Base-by-base conservation (phyloP, 1,140 invertebrate species). In the Phymastichus coffea region DNA sequence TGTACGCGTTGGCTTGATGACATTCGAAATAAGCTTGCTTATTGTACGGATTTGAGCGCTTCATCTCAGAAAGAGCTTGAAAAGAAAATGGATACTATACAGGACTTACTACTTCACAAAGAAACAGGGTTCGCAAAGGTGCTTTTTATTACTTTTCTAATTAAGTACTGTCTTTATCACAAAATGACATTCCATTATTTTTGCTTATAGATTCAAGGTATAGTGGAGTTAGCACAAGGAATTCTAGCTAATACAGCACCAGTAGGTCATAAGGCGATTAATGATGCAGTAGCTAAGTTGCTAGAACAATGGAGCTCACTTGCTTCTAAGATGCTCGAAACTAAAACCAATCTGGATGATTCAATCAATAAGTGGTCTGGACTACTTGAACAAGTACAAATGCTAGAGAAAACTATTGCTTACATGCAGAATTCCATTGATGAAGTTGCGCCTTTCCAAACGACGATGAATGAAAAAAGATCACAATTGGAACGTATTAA, bases 171-270 rank as follows among this genome's bases (percentile, higher is more conserved):
- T 52, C 22, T 49, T 25, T 12, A 33, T 7, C 28, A 12, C 28
- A 33, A 7, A 33, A n/a, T n/a, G n/a, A n/a, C n/a, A n/a, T 46
- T 30, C 47, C 19, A 54, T 43, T 41, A 33, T 23, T 47, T 33
- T 43, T 41, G 22, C 23, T 57, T 60, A n/a, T 53, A 69, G 68
- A 70, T 90, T 14, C 93, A 97, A 71, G 86, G 85, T 53, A 85
- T 94, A 23, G 86, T 96, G 17, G 95, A 97, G 74, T 77, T 92
- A 64, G 92, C 93, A 1, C 94, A 97, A 78, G 87, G 87, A 66
- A 93, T 97, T n/a, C 75, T 97, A 58, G 92, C 93, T 0, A 96
- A 96, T 68, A 98, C 95, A 0, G 90, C 94, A 3, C 89, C 94
- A 1, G 73, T 84, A 41, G 95, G 95, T 1, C 93, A 97, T 69